Percentiles rank a stretch among this genome's conserved stretches.
phyloP scores from a whole-genome alignment of 2,797 vertebrate genomes.

The Sternarchorhynchus goeldii region DNA sequence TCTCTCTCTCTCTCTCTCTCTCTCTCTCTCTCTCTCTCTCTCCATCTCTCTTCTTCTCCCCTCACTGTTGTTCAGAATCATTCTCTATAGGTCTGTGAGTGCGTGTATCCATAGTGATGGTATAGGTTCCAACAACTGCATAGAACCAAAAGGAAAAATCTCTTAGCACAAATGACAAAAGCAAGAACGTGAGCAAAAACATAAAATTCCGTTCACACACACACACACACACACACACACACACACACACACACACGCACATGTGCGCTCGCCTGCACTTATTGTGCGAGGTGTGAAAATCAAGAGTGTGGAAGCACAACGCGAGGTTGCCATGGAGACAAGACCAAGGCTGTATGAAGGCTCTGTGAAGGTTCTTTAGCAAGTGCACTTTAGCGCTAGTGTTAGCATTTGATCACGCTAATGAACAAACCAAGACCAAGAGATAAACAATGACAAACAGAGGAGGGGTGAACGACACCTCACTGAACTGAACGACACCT shows the following conservation, averaged over 20 bases:
- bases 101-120: background rate
- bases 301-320: constrained; percentile 13
- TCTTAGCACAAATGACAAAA: too few species aligned
- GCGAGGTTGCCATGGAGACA: constrained; percentile 27
- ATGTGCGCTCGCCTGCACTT: too few species aligned
- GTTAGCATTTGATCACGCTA: background rate
- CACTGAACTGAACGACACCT: too few species aligned
- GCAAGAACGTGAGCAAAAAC: background rate
- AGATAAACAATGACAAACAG: too few species aligned
- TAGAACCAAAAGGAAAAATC: too few species aligned
- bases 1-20: constrained; percentile 1
- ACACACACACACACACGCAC: background rate
- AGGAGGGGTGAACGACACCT: too few species aligned
- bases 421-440: background rate
- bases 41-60: constrained; percentile 8
- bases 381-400: constrained; percentile 16
- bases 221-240: background rate
- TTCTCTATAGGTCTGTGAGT: background rate
- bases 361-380: background rate
- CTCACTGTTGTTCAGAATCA: background rate
- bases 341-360: constrained; percentile 17
- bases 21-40: constrained; percentile 20
- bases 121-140: too few species aligned
- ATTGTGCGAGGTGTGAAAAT: constrained; percentile 1
- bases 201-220: background rate